Evolutionary conservation across 1,140 invertebrate genomes (phyloP), one percentile per base, ranked within the genome.

Genomic region (Anoplophora glabripennis): DNA sequence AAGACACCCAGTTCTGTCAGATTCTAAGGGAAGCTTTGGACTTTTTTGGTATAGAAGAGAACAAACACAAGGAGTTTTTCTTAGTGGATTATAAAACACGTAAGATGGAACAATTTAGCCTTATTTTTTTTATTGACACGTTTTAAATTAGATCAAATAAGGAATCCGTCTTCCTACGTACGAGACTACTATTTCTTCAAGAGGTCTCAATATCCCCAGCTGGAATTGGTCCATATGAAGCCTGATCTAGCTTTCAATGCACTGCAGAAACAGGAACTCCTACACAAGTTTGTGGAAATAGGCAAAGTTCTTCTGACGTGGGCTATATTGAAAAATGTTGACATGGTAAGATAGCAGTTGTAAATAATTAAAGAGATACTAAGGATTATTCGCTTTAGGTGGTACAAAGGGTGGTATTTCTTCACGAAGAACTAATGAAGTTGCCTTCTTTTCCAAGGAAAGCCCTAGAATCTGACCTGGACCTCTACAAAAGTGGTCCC

Each of bases 171-270:
- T 57, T 89, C 90, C 15, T 98, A 96, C 75, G 96, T 98, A 0
- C 80, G 98, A 46, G 98, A 99, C 72, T 94, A 96, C 75, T 99
- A 99, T 76, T 99, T 99, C 77, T 99, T 99, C 78, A 97, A 98
- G 73, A 84, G 98, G 15, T 96, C 96, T 0, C 95, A 98, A 74
- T 99, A 99, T 77, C 96, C 98, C 0, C 95, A 99, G 77, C 79
- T 99, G 33, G 90, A 92, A 62, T 78, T 99, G n/a, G 88, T 97
- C 11, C 87, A 95, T 60, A 94, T 99, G 90, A 87, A 94, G 70
- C 89, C 92, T 0, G 87, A 93, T 28, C 88, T 93, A 62, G 97
- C 96, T 0, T 93, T 93, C 69, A 85, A 92, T 69, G 93, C 93
- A 8, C 75, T 99, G 10, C 95, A 99, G 74, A 86, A 87, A 66